phyloP scores from a whole-genome alignment of 37 sponge, comb jelly and placozoan species.

The Hexactinellida sp. region DNA sequence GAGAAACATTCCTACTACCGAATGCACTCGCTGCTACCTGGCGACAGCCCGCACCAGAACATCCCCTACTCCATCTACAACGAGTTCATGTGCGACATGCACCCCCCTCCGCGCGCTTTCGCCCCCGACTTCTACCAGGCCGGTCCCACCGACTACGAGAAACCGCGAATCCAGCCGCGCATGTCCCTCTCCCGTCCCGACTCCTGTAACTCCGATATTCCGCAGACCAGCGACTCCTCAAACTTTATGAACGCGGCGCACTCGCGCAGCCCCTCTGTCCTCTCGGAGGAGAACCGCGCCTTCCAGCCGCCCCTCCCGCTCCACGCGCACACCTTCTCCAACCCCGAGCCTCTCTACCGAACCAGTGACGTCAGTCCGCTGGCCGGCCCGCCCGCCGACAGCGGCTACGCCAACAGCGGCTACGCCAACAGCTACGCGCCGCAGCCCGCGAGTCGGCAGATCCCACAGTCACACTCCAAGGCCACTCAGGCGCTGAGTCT shows the following conservation, averaged over 20 bases:
- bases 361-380: not conserved
- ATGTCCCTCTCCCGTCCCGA: not conserved
- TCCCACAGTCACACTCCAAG: not conserved
- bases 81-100: not conserved
- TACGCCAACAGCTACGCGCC: not conserved
- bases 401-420: not conserved
- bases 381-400: not conserved
- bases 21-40: not conserved
- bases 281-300: not conserved
- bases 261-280: not conserved
- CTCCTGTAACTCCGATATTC: not conserved
- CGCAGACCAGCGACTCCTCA: not conserved
- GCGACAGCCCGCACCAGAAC: not conserved
- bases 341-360: not conserved
- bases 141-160: not conserved
- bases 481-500: not conserved
- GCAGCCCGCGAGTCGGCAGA: not conserved
- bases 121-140: not conserved
- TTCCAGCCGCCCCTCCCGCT: not conserved
- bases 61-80: not conserved
- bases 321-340: conserved; percentile 4
- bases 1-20: not conserved
- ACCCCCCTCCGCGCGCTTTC: not conserved
- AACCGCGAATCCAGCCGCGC: not conserved
- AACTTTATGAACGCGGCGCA: not conserved